phyloP scores from a whole-genome alignment of 1,140 invertebrate species.

The Ectropis grisescens region DNA sequence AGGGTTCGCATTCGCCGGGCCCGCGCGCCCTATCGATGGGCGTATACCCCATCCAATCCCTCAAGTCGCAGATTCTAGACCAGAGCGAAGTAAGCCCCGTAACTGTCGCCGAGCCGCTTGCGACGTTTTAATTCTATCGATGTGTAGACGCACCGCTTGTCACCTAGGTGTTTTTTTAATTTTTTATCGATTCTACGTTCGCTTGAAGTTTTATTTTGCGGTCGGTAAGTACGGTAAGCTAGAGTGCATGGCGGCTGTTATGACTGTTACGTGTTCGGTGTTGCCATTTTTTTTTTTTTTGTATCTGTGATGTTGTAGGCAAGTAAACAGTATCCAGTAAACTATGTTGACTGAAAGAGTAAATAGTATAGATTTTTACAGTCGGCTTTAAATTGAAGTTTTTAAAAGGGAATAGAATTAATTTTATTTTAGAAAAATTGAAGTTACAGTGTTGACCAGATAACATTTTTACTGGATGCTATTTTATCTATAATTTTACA shows the following conservation, averaged over 20 bases:
- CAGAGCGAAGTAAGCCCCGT: slow-evolving; percentile 87
- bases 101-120: slow-evolving; percentile 56
- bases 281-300: slow-evolving; percentile 9
- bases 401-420: too few relatives aligned
- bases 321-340: too few relatives aligned
- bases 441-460: too few relatives aligned
- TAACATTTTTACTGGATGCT: too few relatives aligned
- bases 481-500: too few relatives aligned
- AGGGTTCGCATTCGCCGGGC: slow-evolving; percentile 91
- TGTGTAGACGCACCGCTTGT: slow-evolving; percentile 67
- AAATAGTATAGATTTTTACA: too few relatives aligned
- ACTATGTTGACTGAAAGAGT: slow-evolving; percentile 16
- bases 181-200: slow-evolving; percentile 19
- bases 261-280: slow-evolving; percentile 5
- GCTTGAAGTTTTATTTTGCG: slow-evolving; percentile 24
- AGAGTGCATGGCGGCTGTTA: slow-evolving; percentile 15
- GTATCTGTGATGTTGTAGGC: slow-evolving; percentile 2
- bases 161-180: slow-evolving; percentile 56
- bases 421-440: too few relatives aligned
- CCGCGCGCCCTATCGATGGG: slow-evolving; percentile 88
- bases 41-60: slow-evolving; percentile 87
- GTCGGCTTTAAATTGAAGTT: too few relatives aligned
- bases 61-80: slow-evolving; percentile 86
- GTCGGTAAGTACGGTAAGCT: slow-evolving; percentile 21
- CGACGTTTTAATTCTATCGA: slow-evolving; percentile 46